phyloP scores from a whole-genome alignment of 2,888 invertebrate genomes.

The Apantesis nais region DNA sequence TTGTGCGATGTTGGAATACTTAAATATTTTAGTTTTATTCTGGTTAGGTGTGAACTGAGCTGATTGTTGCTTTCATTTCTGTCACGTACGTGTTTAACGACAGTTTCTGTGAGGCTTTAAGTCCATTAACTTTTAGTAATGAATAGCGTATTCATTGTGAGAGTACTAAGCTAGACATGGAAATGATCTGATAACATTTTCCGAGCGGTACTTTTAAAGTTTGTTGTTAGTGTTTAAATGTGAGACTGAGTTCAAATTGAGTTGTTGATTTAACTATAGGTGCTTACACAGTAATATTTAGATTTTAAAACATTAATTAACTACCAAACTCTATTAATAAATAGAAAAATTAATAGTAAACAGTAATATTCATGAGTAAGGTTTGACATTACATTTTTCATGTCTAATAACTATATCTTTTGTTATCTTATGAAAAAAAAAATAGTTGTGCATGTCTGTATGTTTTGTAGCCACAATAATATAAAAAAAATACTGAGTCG shows the following conservation, averaged over 20 bases:
- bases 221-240: neutral
- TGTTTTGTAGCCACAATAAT: too few relatives aligned
- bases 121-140: constrained; percentile 7
- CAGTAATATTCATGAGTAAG: too few relatives aligned
- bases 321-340: too few relatives aligned
- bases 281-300: too few relatives aligned
- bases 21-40: constrained; percentile 6
- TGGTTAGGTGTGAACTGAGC: neutral
- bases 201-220: neutral
- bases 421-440: too few relatives aligned
- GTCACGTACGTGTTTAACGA: constrained; percentile 12
- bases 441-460: too few relatives aligned
- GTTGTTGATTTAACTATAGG: too few relatives aligned
- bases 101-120: constrained; percentile 9
- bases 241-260: neutral
- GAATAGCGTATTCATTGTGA: neutral
- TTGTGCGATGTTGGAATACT: constrained; percentile 16
- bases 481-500: too few relatives aligned
- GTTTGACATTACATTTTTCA: too few relatives aligned
- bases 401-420: too few relatives aligned
- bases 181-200: neutral
- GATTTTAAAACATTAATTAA: too few relatives aligned
- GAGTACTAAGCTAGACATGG: neutral
- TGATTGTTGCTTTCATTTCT: constrained; percentile 3
- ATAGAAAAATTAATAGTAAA: too few relatives aligned